A percentile compares a stretch with the other conserved stretches of the same genome.
Evolutionary conservation across 2,888 invertebrate genomes (phyloP).

Genomic region (Sipha maydis): DNA sequence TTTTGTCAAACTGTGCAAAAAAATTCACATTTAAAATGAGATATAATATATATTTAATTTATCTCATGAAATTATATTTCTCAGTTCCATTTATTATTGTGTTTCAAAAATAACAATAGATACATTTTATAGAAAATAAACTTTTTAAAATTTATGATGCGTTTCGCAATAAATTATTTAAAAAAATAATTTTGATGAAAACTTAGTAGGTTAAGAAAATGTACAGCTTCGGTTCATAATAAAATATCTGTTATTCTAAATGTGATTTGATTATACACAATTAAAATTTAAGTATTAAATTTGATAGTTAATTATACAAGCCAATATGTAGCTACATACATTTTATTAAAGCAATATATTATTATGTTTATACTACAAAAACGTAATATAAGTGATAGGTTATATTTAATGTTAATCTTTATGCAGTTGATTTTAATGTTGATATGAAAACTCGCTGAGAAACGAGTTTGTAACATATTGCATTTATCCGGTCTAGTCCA

Average conservation of each 20-base stretch:
- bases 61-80: not conserved
- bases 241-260: not conserved
- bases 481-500: not conserved
- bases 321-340: not conserved
- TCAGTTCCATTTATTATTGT: not conserved
- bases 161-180: not conserved
- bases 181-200: not conserved
- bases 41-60: not conserved
- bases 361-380: not conserved
- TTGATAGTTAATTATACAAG: not conserved
- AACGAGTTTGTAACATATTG: conserved; percentile 27
- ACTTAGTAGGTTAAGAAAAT: not conserved
- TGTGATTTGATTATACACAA: not conserved
- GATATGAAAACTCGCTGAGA: conserved; percentile 19
- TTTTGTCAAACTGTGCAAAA: not conserved
- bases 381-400: not conserved
- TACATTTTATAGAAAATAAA: not conserved
- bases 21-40: not conserved
- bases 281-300: not conserved
- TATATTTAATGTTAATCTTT: conserved; percentile 4
- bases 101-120: not conserved
- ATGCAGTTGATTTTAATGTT: not conserved
- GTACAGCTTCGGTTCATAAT: not conserved
- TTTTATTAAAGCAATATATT: not conserved
- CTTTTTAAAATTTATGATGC: not conserved